These are phyloP conservation scores for Helleia helle DNA, from an alignment of 2,888 invertebrate species.

Conservation along the genomic window DNA sequence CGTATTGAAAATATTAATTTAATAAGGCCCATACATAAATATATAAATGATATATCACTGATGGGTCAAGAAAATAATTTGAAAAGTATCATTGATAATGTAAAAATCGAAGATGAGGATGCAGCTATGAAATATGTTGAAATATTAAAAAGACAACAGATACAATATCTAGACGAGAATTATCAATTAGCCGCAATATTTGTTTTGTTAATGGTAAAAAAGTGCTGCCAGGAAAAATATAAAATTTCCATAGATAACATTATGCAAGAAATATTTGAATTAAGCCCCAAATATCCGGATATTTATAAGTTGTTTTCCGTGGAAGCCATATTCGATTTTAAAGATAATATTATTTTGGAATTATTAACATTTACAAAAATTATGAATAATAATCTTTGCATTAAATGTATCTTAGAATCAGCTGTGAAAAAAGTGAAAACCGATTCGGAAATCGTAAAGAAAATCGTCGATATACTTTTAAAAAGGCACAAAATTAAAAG, in stretches of 20 bases:
- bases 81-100: slow-evolving; percentile 32
- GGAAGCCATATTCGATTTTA: slow-evolving; percentile 45
- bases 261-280: slow-evolving; percentile 48
- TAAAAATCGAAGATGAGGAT: slow-evolving; percentile 27
- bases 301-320: slow-evolving; percentile 53
- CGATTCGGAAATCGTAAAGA: slow-evolving; percentile 49
- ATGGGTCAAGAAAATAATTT: slow-evolving; percentile 37
- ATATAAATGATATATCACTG: slow-evolving; percentile 36
- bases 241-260: slow-evolving; percentile 38
- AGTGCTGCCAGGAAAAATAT: slow-evolving; percentile 45
- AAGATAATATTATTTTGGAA: slow-evolving; percentile 38
- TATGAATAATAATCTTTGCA: slow-evolving; percentile 37
- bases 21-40: slow-evolving; percentile 39
- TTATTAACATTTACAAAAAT: slow-evolving; percentile 49
- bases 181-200: slow-evolving; percentile 52
- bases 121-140: slow-evolving; percentile 38
- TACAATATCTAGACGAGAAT: slow-evolving; percentile 54
- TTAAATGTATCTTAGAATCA: slow-evolving; percentile 47
- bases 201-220: slow-evolving; percentile 46
- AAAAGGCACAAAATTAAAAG: slow-evolving; percentile 33
- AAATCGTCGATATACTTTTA: slow-evolving; percentile 44
- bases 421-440: slow-evolving; percentile 54
- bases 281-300: slow-evolving; percentile 53
- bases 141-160: slow-evolving; percentile 40
- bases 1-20: slow-evolving; percentile 44